Evolutionary conservation across 2,797 vertebrate species (phyloP).

Genomic region (Uromys caudimaculatus): DNA sequence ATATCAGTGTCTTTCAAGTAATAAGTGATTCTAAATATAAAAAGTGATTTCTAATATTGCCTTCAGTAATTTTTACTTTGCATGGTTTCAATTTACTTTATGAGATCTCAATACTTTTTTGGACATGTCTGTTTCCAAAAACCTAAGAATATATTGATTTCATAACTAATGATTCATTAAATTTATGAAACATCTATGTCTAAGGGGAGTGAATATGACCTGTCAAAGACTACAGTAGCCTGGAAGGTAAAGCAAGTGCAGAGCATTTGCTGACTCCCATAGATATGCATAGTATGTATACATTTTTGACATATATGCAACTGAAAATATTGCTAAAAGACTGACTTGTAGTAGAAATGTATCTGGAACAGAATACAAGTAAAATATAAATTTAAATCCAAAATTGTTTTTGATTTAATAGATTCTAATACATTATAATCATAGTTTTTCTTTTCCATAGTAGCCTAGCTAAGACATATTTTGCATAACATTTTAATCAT

Average conservation of each 20-base stretch:
- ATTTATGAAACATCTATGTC: background rate
- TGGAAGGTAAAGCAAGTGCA: background rate
- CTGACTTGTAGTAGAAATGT: background rate
- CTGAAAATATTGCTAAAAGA: background rate
- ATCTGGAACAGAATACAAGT: background rate
- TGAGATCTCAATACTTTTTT: background rate
- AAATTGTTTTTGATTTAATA: background rate
- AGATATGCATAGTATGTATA: background rate
- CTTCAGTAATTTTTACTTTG: slow-evolving; percentile 46
- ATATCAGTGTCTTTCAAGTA: background rate
- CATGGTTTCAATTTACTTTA: background rate
- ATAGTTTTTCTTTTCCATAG: background rate
- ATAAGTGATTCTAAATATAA: slow-evolving; percentile 42
- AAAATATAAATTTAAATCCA: slow-evolving; percentile 4
- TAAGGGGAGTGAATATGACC: background rate
- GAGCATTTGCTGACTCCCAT: background rate
- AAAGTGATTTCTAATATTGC: background rate
- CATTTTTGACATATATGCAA: background rate
- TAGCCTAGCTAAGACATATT: background rate
- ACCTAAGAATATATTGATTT: background rate
- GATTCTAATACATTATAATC: background rate
- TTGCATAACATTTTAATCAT: background rate
- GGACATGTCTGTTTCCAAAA: background rate
- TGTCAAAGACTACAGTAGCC: background rate
- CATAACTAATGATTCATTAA: background rate